Conservation (phyloP, 2,113 vertebrate genomes). For the Rhynchomys soricoides region DNA sequence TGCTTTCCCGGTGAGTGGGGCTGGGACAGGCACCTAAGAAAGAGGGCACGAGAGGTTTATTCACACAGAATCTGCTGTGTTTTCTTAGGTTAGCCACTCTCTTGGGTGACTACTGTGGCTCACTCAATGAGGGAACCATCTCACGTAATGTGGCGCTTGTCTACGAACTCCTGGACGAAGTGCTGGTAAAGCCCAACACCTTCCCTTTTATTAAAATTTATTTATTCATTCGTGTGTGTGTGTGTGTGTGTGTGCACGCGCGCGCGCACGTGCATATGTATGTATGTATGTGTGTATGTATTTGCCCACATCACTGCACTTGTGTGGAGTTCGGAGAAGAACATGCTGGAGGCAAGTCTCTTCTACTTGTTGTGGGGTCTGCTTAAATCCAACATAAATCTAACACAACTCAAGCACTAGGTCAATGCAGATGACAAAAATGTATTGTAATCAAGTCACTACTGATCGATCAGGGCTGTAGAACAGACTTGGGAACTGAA, state of each 20-base stretch:
- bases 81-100: slow-evolving; percentile 88
- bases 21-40: neutral
- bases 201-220: neutral
- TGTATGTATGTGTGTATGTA: neutral
- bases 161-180: slow-evolving; percentile 93
- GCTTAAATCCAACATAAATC: too few species aligned
- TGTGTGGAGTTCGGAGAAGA: neutral
- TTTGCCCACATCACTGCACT: neutral
- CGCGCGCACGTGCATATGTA: too few species aligned
- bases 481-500: too few species aligned
- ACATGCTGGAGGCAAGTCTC: neutral
- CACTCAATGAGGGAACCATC: slow-evolving; percentile 89
- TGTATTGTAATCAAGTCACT: too few species aligned
- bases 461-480: too few species aligned
- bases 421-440: too few species aligned
- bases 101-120: slow-evolving; percentile 92
- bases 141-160: slow-evolving; percentile 92
- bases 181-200: slow-evolving; percentile 86
- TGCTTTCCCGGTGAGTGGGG: slow-evolving; percentile 89
- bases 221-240: neutral
- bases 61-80: neutral
- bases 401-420: too few species aligned
- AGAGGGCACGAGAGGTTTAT: neutral
- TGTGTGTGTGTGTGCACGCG: too few species aligned
- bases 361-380: neutral